Conservation (phyloP, 2,113 vertebrate genomes). For the Pluvianellus socialis region DNA sequence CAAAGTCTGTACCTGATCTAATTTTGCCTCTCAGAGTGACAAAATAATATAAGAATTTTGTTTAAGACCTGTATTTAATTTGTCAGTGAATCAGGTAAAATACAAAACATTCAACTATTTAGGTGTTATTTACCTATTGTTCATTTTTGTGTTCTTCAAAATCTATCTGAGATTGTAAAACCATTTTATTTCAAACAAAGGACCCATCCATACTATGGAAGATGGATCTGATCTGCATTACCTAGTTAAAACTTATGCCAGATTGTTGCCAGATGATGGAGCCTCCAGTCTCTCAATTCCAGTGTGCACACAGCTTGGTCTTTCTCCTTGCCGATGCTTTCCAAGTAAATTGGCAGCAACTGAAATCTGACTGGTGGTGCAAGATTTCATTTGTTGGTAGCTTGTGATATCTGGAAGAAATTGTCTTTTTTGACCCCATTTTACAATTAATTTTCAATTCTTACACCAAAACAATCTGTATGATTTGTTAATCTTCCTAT, state of each 20-base stretch:
- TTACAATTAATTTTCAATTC: background rate
- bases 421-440: background rate
- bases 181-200: background rate
- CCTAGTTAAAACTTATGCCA: fast-evolving
- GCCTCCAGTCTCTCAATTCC: background rate
- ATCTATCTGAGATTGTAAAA: background rate
- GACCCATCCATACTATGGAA: background rate
- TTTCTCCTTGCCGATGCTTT: background rate
- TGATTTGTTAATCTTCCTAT: background rate
- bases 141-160: background rate
- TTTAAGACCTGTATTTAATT: background rate
- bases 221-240: background rate
- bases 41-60: background rate
- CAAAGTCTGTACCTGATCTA: background rate
- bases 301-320: fast-evolving
- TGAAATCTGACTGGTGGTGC: background rate
- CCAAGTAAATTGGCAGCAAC: background rate
- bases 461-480: background rate
- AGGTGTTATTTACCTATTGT: background rate
- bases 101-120: background rate
- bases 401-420: background rate
- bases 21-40: background rate
- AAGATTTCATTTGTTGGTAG: background rate
- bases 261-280: background rate
- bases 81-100: background rate